These are phyloP conservation scores for Latrodectus hesperus DNA, from an alignment of 2,888 invertebrate genomes.

Conservation along the genomic window DNA sequence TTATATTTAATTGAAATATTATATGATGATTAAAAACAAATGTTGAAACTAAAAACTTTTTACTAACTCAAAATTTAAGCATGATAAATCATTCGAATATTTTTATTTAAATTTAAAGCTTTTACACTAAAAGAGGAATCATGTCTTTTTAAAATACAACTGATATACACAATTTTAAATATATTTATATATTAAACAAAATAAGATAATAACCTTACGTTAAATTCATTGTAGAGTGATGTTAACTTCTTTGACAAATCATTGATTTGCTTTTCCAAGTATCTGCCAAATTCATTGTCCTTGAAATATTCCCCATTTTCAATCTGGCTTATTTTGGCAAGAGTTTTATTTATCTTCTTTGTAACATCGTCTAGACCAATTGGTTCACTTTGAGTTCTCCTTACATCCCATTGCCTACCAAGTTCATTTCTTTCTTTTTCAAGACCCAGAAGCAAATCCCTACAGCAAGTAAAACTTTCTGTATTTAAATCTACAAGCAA, in stretches of 20 bases:
- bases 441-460: too few relatives aligned
- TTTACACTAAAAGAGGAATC: too few relatives aligned
- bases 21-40: too few relatives aligned
- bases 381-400: not conserved
- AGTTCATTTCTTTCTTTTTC: too few relatives aligned
- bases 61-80: too few relatives aligned
- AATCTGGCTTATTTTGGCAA: slow-evolving; percentile 42
- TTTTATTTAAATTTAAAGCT: too few relatives aligned
- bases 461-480: too few relatives aligned
- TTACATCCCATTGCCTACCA: not conserved
- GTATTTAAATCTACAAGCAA: too few relatives aligned
- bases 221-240: slow-evolving; percentile 34
- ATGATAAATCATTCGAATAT: too few relatives aligned
- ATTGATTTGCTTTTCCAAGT: slow-evolving; percentile 33
- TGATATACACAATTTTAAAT: not conserved
- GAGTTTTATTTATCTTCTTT: slow-evolving; percentile 38
- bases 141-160: not conserved
- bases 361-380: slow-evolving; percentile 7
- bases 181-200: not conserved
- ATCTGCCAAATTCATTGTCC: slow-evolving; percentile 39
- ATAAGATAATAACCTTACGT: slow-evolving; percentile 17
- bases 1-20: too few relatives aligned
- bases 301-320: slow-evolving; percentile 48
- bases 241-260: slow-evolving; percentile 36
- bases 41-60: too few relatives aligned